These are phyloP conservation scores for Mus spretus DNA, from an alignment of 2,797 vertebrate genomes.

Conservation along the genomic window DNA sequence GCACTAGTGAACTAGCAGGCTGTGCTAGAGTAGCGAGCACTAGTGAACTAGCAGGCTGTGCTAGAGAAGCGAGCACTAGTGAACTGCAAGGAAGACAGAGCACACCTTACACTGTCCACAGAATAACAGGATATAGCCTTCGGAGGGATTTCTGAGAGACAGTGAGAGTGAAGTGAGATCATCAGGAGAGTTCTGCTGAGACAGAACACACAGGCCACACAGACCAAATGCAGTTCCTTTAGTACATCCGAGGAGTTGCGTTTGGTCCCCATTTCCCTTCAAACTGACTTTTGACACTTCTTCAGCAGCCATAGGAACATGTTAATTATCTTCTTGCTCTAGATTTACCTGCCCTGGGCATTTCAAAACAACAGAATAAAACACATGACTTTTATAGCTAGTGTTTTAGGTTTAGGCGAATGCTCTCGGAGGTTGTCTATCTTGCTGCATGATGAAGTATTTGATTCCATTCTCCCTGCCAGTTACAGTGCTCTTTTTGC, in stretches of 20 bases:
- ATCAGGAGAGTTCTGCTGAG: background rate
- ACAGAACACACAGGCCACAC: background rate
- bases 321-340: background rate
- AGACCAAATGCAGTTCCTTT: too few relatives aligned
- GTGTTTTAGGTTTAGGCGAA: background rate
- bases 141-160: rapidly evolving
- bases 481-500: background rate
- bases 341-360: background rate
- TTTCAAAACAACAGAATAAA: background rate
- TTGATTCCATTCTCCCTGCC: background rate
- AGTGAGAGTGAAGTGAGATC: background rate
- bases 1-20: background rate
- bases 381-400: background rate
- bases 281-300: background rate
- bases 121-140: background rate
- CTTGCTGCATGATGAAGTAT: background rate
- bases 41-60: background rate
- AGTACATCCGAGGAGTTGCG: background rate
- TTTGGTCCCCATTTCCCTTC: background rate
- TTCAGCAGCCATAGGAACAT: background rate
- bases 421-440: too few relatives aligned
- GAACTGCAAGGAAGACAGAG: background rate
- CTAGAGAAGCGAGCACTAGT: background rate
- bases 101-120: background rate
- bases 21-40: background rate